A percentile compares a stretch with the other conserved stretches of the same genome.
Evolutionary conservation across 2,113 vertebrate genomes (phyloP).

Genomic region (Australoheros scitulus): DNA sequence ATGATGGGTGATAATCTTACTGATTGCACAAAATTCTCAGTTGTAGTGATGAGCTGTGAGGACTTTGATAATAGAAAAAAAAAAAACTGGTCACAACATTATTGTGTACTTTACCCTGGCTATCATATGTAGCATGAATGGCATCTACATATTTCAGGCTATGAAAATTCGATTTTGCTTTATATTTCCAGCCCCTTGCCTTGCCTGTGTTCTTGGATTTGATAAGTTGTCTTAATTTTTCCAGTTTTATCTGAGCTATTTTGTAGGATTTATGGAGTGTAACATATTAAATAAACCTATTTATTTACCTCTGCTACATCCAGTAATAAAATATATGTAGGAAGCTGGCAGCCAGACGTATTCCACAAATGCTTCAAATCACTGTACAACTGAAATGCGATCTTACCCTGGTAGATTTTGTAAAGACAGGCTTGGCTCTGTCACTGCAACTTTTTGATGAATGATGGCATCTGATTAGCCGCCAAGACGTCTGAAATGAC

Average conservation of each 20-base stretch:
- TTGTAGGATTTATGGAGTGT: not conserved
- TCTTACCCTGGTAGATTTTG: conserved; percentile 35
- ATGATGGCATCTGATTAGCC: conserved; percentile 56
- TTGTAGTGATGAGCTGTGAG: conserved; percentile 25
- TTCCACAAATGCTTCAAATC: conserved; percentile 23
- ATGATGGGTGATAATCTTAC: conserved; percentile 11
- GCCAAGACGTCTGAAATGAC: conserved; percentile 53
- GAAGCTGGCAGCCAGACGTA: not conserved
- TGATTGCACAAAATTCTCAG: conserved; percentile 23
- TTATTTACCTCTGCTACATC: conserved; percentile 10
- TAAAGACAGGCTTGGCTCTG: conserved; percentile 16
- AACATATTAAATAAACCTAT: conserved; percentile 1
- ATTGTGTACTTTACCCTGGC: conserved; percentile 11
- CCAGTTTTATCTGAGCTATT: conserved; percentile 4
- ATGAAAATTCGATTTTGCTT: not conserved
- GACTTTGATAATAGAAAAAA: conserved; percentile 5
- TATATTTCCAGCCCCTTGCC: not conserved
- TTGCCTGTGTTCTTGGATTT: not conserved
- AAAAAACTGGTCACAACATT: conserved; percentile 14
- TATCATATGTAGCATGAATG: conserved; percentile 1
- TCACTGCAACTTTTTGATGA: conserved; percentile 50
- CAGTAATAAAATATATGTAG: not conserved
- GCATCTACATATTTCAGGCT: conserved; percentile 20
- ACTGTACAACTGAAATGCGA: conserved; percentile 32
- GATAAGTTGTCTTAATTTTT: not conserved